Evolutionary conservation across 2,797 vertebrate species (phyloP).

Genomic region (Alcedo atthis): DNA sequence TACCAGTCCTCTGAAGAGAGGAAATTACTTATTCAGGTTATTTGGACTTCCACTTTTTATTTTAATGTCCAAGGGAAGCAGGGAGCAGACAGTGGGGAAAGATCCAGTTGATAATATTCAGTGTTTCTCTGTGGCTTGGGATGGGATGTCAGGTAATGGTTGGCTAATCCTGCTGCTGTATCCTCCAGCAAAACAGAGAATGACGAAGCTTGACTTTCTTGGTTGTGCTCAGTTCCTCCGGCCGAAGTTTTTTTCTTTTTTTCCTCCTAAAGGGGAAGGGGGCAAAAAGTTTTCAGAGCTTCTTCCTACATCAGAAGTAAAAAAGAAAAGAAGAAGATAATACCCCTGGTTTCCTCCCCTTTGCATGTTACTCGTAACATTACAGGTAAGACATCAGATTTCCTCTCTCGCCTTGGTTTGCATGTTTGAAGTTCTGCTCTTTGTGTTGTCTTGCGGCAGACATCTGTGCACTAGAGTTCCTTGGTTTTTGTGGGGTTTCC

Average conservation of each 20-base stretch:
- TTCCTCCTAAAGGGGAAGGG: conserved; percentile 45
- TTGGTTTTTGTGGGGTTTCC: not conserved
- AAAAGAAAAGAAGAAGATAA: not conserved
- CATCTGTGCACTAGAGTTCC: not conserved
- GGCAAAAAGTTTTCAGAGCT: conserved; percentile 34
- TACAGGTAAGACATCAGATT: not conserved
- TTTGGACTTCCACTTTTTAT: not conserved
- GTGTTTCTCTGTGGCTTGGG: not conserved
- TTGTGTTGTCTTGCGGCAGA: rapidly evolving
- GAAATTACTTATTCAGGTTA: not conserved
- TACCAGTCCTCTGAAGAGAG: not conserved
- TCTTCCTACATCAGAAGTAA: not conserved
- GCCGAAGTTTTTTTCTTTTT: not conserved
- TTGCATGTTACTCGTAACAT: not conserved
- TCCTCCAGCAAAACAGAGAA: not conserved
- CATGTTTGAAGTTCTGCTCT: not conserved
- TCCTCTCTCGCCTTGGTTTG: not conserved
- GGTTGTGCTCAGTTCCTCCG: not conserved
- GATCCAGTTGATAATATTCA: not conserved
- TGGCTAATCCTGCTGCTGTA: not conserved
- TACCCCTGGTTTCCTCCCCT: not conserved
- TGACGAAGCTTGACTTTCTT: not conserved
- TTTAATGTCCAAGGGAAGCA: not conserved
- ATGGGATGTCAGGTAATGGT: not conserved
- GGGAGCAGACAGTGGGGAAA: not conserved